Base-by-base conservation (phyloP, 2,797 vertebrate species). In the Scomberomorus guttatus region DNA sequence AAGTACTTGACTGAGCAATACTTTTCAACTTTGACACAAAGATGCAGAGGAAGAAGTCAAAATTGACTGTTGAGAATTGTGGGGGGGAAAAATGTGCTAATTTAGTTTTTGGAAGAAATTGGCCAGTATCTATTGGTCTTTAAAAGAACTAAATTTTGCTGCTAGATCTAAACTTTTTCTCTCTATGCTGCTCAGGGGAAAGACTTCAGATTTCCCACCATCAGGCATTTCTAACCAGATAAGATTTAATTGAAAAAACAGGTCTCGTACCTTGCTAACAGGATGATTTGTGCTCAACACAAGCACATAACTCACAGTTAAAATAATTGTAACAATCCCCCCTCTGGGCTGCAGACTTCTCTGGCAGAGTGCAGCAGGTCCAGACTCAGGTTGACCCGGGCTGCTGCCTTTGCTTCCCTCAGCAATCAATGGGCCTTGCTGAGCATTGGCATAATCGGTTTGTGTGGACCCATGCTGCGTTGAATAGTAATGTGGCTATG, bases 401-500 rank as follows among this genome's bases (percentile, higher is more conserved):
- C 56, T 32, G 29, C 52, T 79, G 68, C 61, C 46, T 86, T 65
- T 70, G 85, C 89, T 75, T 68, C 62, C 60, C 63, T 81, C 75
- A 72, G 80, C 80, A 79, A 88, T 90, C 88, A 88, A 70, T 90
- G 72, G 80, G 39, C 75, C 78, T 71, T 54, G 77, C 65, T 67
- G 70, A 77, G 77, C 59, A 37, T 44, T 44, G 80, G 83, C 80
- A 59, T 78, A 81, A 85, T 89, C 86, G 83, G 80, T 83, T 76
- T 73, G 73, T 79, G 72, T 74, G 69, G 71, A 72, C 66, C 64
- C n/a, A 22, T 52, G 85, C 72, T 71, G 72, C 13, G 6, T 17
- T 74, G 90, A 90, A 93, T 93, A 83, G 72, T 73, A 89, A 90
- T 89, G 57, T n/a, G 50, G 37, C 44, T 62, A 2, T 29, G 34